Base-by-base conservation (phyloP, 2,888 invertebrate genomes). In the Pammene aurita region DNA sequence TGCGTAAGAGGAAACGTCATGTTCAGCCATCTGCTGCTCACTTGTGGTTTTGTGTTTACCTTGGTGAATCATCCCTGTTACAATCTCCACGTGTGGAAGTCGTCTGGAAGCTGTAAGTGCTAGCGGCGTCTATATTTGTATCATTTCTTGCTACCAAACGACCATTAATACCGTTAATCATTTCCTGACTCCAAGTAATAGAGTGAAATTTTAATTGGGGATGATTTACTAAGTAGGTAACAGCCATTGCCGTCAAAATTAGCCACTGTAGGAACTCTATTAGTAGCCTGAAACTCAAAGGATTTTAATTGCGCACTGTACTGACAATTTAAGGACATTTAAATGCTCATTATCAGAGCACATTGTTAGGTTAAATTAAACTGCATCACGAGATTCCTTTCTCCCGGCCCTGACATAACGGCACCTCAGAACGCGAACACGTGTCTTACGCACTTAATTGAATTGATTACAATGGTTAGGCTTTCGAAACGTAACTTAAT, bases 401-500 rank as follows among this genome's bases (percentile, higher is more conserved):
- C 60, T 41, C 65, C 64, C n/a, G 58, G 26, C 63, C 48, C 54
- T 64, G 56, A 67, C 35, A 54, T 65, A 69, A 69, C 69, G 69
- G 69, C 58, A 41, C 13, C 60, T 65, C 64, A 14, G 44, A 65
- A 61, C 46, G 54, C 16, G 58, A n/a, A 64, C 67, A 63, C 55
- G 50, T 48, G 56, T 44, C 63, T 63, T 62, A 52, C 63, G 68
- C 68, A 48, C 55, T 68, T 69, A 64, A 65, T 65, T 60, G 56
- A 63, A 63, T 69, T 69, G 48, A 69, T 69, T 60, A 67, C 54
- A 54, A 60, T 64, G 63, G 55, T 55, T 42, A 55, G 34, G 57
- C 64, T 54, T 69, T 69, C 60, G 54, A 69, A 55, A 69, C 38
- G 42, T 64, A 57, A 69, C 38, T 35, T 64, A 57, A 68, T 56